Evolutionary conservation across 2,888 invertebrate species (phyloP), one percentile per base, ranked within the genome.

Genomic region (Trichacis sp.): DNA sequence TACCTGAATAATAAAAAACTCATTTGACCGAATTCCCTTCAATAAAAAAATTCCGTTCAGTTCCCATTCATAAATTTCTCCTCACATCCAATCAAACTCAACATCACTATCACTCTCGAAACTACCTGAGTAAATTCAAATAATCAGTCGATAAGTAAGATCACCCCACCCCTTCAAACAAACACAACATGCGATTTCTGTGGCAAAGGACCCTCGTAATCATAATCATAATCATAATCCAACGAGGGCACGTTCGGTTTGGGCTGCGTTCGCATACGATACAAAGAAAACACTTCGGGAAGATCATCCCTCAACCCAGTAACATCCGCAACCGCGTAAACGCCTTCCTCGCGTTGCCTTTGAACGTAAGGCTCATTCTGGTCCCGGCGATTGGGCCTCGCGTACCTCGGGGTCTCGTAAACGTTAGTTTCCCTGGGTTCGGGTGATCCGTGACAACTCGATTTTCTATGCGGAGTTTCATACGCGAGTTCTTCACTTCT

Each of bases 121-220:
- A n/a, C n/a, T n/a, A n/a, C n/a, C n/a, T n/a, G n/a, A n/a, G n/a
- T n/a, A n/a, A n/a, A n/a, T n/a, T n/a, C n/a, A n/a, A n/a, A n/a
- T n/a, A n/a, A n/a, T n/a, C n/a, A n/a, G n/a, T n/a, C n/a, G n/a
- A n/a, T n/a, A n/a, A n/a, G n/a, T n/a, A n/a, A n/a, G n/a, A n/a
- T n/a, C n/a, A n/a, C n/a, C n/a, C n/a, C n/a, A 48, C 18, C 56
- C 47, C 29, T 38, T 66, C 63, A 84, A 57, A 84, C 84, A 57
- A 84, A 84, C 50, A 83, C 84, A 36, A 84, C 80, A 71, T 83
- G 83, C n/a, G 83, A 79, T 64, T 81, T 82, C 56, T 83, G 78
- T 45, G 79, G 76, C 17, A 79, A 57, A 11, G 76, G 70, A 38
- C 72, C 65, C 47, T 82, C 79, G 71, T 81, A 82, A 56, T 83